Conservation (phyloP, 2,888 invertebrate genomes). For the Idaea aversata region DNA sequence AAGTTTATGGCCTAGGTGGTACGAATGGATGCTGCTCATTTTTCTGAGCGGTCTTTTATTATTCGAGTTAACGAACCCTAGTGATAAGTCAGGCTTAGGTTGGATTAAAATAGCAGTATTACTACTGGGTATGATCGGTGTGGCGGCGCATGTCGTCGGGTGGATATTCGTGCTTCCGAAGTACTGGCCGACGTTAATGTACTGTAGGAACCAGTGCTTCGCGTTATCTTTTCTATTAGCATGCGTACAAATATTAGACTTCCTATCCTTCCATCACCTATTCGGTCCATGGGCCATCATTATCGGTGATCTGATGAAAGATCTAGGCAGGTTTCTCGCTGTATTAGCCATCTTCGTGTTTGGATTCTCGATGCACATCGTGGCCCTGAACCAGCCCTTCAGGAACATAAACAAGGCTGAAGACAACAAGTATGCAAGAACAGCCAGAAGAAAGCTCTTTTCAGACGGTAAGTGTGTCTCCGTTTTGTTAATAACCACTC, state of each 20-base stretch:
- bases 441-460: slow-evolving; percentile 80
- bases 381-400: slow-evolving; percentile 97
- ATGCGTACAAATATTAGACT: slow-evolving; percentile 98
- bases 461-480: slow-evolving; percentile 84
- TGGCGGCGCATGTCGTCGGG: slow-evolving; percentile 93
- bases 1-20: slow-evolving; percentile 93
- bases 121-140: slow-evolving; percentile 93
- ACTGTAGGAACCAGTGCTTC: slow-evolving; percentile 97
- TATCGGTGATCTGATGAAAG: slow-evolving; percentile 96
- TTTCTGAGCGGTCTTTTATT: slow-evolving; percentile 97
- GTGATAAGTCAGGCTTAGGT: slow-evolving; percentile 97
- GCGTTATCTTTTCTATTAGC: slow-evolving; percentile 96
- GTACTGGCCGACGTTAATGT: slow-evolving; percentile 93
- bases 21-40: slow-evolving; percentile 96
- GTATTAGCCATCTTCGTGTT: slow-evolving; percentile 98
- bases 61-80: slow-evolving; percentile 98
- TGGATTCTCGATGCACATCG: slow-evolving; percentile 98
- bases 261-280: slow-evolving; percentile 98
- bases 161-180: slow-evolving; percentile 84
- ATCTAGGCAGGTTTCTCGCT: slow-evolving; percentile 97
- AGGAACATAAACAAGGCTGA: slow-evolving; percentile 84
- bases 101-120: slow-evolving; percentile 95
- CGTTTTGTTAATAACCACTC: slow-evolving; percentile 19
- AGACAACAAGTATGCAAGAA: slow-evolving; percentile 80
- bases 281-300: slow-evolving; percentile 99